A percentile compares a stretch with the other conserved stretches of the same genome.
phyloP scores from a whole-genome alignment of 2,888 invertebrate species.

The Harpalus rubripes region DNA sequence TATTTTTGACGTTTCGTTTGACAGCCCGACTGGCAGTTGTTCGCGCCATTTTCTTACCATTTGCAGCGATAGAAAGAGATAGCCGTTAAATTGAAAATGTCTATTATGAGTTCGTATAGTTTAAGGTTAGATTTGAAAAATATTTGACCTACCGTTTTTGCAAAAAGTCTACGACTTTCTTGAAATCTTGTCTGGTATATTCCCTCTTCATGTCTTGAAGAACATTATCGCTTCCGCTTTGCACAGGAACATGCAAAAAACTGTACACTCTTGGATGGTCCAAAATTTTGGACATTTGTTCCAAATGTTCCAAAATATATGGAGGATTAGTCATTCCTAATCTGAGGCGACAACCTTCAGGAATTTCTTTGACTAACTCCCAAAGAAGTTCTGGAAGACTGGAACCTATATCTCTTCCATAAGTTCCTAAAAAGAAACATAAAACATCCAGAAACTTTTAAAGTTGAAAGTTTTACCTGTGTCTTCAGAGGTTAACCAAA shows the following conservation, averaged over 20 bases:
- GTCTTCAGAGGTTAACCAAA: slow-evolving; percentile 99
- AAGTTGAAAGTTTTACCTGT: slow-evolving; percentile 81
- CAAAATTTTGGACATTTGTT: slow-evolving; percentile 92
- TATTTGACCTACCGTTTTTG: slow-evolving; percentile 81
- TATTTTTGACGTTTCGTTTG: no score
- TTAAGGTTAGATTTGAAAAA: not conserved
- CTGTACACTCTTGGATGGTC: slow-evolving; percentile 94
- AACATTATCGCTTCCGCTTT: slow-evolving; percentile 97
- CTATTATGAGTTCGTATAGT: no score
- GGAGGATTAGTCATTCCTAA: slow-evolving; percentile 99
- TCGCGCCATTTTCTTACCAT: no score
- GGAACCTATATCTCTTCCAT: slow-evolving; percentile 95
- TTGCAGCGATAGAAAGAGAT: no score
- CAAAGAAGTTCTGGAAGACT: slow-evolving; percentile 92
- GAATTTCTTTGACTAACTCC: slow-evolving; percentile 89
- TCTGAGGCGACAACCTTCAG: slow-evolving; percentile 88
- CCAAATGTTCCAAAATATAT: slow-evolving; percentile 96
- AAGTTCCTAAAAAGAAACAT: slow-evolving; percentile 82
- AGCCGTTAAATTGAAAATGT: no score
- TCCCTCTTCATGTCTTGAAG: slow-evolving; percentile 97
- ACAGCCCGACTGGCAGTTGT: no score
- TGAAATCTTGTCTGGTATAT: slow-evolving; percentile 94
- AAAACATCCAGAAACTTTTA: no score
- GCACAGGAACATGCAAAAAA: slow-evolving; percentile 98
- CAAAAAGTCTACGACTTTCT: slow-evolving; percentile 91